phyloP scores from a whole-genome alignment of 53 echinoderm and acorn worm species.

The Antedon mediterranea region DNA sequence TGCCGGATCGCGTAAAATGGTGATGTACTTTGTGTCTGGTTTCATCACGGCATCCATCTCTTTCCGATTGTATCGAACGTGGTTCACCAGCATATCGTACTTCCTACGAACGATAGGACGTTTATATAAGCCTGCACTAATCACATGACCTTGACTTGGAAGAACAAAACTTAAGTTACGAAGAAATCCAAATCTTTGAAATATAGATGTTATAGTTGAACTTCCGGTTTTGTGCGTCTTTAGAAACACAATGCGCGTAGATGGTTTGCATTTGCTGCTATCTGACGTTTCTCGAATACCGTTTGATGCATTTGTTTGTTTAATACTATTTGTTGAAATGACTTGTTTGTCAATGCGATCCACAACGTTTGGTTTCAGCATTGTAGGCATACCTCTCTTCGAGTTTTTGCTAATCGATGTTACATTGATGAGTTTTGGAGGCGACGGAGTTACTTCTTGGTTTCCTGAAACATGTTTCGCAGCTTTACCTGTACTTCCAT shows the following conservation, averaged over 20 bases:
- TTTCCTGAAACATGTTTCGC: too few relatives aligned
- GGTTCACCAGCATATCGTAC: conserved; percentile 28
- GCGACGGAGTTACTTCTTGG: too few relatives aligned
- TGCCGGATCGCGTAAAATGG: conserved; percentile 31
- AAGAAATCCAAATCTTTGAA: not conserved
- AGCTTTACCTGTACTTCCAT: too few relatives aligned
- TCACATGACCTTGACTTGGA: not conserved
- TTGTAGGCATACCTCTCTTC: too few relatives aligned
- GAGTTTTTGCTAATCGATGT: too few relatives aligned
- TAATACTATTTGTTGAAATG: too few relatives aligned
- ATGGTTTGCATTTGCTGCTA: not conserved
- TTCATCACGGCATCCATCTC: conserved; percentile 16
- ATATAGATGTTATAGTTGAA: not conserved
- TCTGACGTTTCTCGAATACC: too few relatives aligned
- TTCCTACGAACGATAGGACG: not conserved
- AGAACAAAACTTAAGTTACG: not conserved
- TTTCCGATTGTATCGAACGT: conserved; percentile 27
- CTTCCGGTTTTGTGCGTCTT: not conserved
- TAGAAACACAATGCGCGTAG: not conserved
- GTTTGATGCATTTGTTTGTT: too few relatives aligned
- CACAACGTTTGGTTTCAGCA: too few relatives aligned
- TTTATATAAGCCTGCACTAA: not conserved
- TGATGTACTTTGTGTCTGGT: conserved; percentile 22
- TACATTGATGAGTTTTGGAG: too few relatives aligned
- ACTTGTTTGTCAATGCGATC: too few relatives aligned